Conservation (phyloP, 2,113 vertebrate genomes). For the Glareola pratincola region DNA sequence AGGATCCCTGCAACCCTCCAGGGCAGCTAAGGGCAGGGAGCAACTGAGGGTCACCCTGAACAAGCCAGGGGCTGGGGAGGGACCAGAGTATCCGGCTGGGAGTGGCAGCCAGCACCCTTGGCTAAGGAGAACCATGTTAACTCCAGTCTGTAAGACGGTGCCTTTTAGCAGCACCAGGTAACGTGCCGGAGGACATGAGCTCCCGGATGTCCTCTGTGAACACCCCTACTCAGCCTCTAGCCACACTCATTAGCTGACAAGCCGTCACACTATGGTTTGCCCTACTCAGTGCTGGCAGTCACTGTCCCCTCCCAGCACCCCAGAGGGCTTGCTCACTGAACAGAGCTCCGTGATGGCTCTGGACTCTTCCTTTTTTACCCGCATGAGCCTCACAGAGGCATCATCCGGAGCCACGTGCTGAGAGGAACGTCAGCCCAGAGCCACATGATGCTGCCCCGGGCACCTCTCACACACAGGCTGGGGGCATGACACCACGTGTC, state of each 20-base stretch:
- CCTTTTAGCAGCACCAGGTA: background rate
- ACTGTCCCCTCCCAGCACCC: background rate
- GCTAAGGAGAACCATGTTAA: background rate
- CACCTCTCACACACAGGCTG: background rate
- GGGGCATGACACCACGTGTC: background rate
- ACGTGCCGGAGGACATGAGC: rapidly evolving
- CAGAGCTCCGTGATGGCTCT: background rate
- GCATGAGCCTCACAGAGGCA: background rate
- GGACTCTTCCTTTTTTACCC: background rate
- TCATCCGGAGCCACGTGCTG: background rate
- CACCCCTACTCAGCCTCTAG: background rate
- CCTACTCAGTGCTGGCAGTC: background rate
- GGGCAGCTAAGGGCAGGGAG: background rate
- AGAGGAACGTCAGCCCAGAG: background rate
- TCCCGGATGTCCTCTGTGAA: background rate
- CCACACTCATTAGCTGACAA: background rate
- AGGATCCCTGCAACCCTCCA: background rate
- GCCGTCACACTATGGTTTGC: background rate
- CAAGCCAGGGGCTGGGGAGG: background rate
- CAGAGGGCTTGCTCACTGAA: background rate
- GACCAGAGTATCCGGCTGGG: background rate
- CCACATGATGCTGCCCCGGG: background rate
- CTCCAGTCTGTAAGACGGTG: background rate
- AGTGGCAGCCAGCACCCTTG: background rate
- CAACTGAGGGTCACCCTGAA: background rate